Evolutionary conservation across 2,113 vertebrate genomes (phyloP), one percentile per base, ranked within the genome.

Genomic region (Centropristis striata): DNA sequence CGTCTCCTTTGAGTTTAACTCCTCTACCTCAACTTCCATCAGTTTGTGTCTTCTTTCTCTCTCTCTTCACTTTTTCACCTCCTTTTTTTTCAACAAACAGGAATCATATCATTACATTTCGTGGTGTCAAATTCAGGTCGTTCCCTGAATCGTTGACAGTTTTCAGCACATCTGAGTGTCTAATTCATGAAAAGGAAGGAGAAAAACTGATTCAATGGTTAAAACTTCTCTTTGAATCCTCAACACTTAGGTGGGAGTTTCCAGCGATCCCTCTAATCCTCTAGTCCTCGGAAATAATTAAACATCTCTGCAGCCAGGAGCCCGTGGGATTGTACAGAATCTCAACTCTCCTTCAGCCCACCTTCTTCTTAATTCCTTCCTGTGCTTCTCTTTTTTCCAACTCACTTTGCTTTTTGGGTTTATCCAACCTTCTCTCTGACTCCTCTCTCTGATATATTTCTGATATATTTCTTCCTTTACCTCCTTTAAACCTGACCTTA

Each of bases 251-350:
- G 72, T 86, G 69, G 80, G 76, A 49, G 61, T 81, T 81, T 81
- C 59, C 75, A 18, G 28, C 8, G 2, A 74, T 76, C 37, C 54
- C 46, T 73, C 47, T 71, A 78, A 86, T 83, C 68, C 37, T 32
- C 54, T 25, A 47, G 59, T 77, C 44, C 53, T 74, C 15, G 9
- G 71, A 78, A 88, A 80, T 85, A 77, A 84, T 85, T 71, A 80
- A 85, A 83, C 84, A 66, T 60, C 68, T n/a, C 23, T 68, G 77
- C 79, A 73, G 67, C 0, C 12, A 66, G 14, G 66, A 67, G 55
- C 58, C 23, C 0, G 55, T 79, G 73, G 75, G 63, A 79, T 80
- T 71, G 37, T 37, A 51, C 60, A 79, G 23, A 83, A 51, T 50
- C 51, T 50, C 18, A 0, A 10, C 46, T 67, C 41, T 68, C 66